Evolutionary conservation across 2,888 invertebrate species (phyloP), one percentile per base, ranked within the genome.

Genomic region (Xestoiulus laeticollis): DNA sequence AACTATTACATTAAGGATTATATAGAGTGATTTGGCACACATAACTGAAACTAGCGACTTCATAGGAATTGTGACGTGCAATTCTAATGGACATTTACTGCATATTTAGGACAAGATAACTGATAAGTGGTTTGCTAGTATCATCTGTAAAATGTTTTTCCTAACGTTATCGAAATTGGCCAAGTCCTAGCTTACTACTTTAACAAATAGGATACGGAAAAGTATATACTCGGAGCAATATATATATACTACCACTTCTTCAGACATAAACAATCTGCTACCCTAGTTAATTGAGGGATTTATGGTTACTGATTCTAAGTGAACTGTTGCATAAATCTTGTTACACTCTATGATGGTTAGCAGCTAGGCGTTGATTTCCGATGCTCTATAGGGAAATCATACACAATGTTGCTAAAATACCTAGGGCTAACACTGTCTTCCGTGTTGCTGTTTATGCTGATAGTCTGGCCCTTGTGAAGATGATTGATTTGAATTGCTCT

Each of bases 1-100:
- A 59, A 59, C 59, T 53, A 59, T 59, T 59, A 59, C 59, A n/a
- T n/a, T n/a, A 59, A 59, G 59, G 59, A 59, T 59, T 59, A 59
- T 59, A 59, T 6, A 59, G 59, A 22, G 59, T 59, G 59, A 59
- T 59, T 59, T 59, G 59, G 59, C 59, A 59, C 59, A 59, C 59
- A 59, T 59, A n/a, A 59, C 59, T 59, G 59, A 22, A 59, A 59
- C 59, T 59, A 22, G 22, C 10, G 59, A 22, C 22, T 59, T 38
- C 6, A 59, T 59, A 22, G 59, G 8, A 59, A 59, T 19, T 59
- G 59, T 8, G 22, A 53, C 53, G 53, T 53, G 2, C 53, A 53
- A 4, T 53, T 53, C 53, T 19, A 53, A 53, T 53, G 53, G 19
- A 53, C 53, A n/a, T 53, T 53, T 53, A n/a, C 53, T 19, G 59